Conservation (phyloP, 1,140 invertebrate genomes). For the Galleria mellonella region DNA sequence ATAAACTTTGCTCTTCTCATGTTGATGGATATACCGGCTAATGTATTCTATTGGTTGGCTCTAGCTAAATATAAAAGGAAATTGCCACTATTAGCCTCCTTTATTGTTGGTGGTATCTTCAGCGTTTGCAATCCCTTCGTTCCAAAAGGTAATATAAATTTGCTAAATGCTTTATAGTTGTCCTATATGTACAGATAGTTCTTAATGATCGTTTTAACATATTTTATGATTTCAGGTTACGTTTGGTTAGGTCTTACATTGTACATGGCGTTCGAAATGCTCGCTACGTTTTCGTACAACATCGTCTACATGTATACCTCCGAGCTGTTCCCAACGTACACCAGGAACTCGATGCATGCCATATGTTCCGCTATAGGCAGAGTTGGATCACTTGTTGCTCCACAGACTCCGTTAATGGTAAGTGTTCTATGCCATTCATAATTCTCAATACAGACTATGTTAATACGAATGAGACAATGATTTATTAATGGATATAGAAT, state of each 20-base stretch:
- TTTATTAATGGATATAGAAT: too few relatives aligned
- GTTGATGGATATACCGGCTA: conserved; percentile 82
- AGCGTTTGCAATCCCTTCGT: conserved; percentile 53
- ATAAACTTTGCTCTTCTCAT: conserved; percentile 81
- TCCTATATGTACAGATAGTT: too few relatives aligned
- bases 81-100: conserved; percentile 41
- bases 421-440: conserved; percentile 10
- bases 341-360: conserved; percentile 78
- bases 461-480: too few relatives aligned
- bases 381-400: conserved; percentile 79
- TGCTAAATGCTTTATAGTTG: too few relatives aligned
- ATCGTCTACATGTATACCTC: conserved; percentile 81
- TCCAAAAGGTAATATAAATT: conserved; percentile 41
- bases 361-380: conserved; percentile 80
- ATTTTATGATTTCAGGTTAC: conserved; percentile 65
- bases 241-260: conserved; percentile 48
- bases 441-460: too few relatives aligned
- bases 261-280: conserved; percentile 80
- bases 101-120: conserved; percentile 49
- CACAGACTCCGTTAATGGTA: conserved; percentile 76
- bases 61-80: conserved; percentile 49
- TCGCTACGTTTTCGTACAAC: conserved; percentile 78
- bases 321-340: conserved; percentile 82
- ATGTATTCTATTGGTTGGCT: conserved; percentile 75
- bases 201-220: too few relatives aligned